Base-by-base conservation (phyloP, 2,888 invertebrate species). In the Xestia c-nigrum region DNA sequence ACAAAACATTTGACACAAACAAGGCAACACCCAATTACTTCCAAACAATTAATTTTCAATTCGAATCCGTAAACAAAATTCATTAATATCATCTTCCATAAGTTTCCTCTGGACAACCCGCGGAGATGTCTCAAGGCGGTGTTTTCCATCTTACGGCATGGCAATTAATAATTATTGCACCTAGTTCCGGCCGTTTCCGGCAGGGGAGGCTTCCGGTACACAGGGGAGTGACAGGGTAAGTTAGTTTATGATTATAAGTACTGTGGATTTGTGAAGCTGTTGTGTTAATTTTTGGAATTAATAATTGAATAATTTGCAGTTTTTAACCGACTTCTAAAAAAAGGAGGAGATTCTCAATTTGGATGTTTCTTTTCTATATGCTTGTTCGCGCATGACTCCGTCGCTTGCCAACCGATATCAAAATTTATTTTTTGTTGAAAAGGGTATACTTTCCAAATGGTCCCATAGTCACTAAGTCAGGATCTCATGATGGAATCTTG, bases 161-260 rank as follows among this genome's bases (percentile, higher is more conserved):
- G 94, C 95, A 95, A 96, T 96, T 96, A 96, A 96, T 96, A 96
- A 96, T 96, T 95, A 96, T 96, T 95, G 93, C 95, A 94, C 94
- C 92, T 93, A 94, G 93, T 95, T 96, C 95, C 95, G 95, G 94
- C 89, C 88, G 90, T 90, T 92, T 95, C 94, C 94, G 91, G 93
- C 84, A 91, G 91, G 92, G 87, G 92, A 87, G 90, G 90, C 90
- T 91, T 95, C 95, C 95, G 92, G 91, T 78, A 78, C 74, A 77
- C 77, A 76, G 78, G 85, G 83, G 85, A 86, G 85, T 84, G 86
- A 80, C 77, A 64, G 77, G 74, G 74, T 14, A 40, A 88, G 85
- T 91, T 91, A 91, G 91, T 90, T 93, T 91, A 88, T 88, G 91
- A 87, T 92, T 89, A 91, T 92, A 92, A 93, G 91, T 91, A 93